Base-by-base conservation (phyloP, 2,888 invertebrate genomes). In the Julus scanicus region DNA sequence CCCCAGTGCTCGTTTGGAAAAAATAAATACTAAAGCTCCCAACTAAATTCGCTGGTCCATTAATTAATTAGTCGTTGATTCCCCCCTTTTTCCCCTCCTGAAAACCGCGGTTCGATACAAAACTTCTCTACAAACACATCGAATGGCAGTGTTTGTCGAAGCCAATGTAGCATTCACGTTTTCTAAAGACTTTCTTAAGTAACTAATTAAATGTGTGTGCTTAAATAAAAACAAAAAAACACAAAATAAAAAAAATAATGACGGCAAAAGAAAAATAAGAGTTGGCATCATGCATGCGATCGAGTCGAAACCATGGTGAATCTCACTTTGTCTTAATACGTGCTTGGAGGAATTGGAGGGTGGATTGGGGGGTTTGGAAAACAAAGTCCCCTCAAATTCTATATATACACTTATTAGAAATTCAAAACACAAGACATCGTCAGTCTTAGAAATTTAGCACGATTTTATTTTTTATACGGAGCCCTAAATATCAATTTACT, bases 31-130 rank as follows among this genome's bases (percentile, higher is more conserved):
- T 71, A 71, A 71, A 71, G 71, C 71, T 63, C 71, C 71, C 71
- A 11, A 71, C 71, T 71, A 48, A 84, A 48, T 44, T 84, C 84
- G 40, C 40, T 84, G 48, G 57, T 87, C 87, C 57, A 87, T 87
- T 87, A 87, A 87, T 87, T 87, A 87, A 87, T 87, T 87, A 87
- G 87, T 87, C 63, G 87, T 87, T 71, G 87, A 87, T 71, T 87
- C 87, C 87, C 57, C 71, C 40, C n/a, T n/a, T 87, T 84, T 17
- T 84, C 48, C 84, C 84, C 40, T 44, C 40, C n/a, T 40, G 84
- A 17, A 84, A 15, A 17, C n/a, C 84, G 44, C 84, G 48, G 48
- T 84, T 84, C 84, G 48, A 84, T 84, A 84, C 84, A 84, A 84
- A 84, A 84, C 71, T 84, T 84, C 84, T 29, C 44, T 48, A 84